Evolutionary conservation across 2,113 vertebrate genomes (phyloP), one percentile per base, ranked within the genome.

Genomic region (Phaetusa simplex): DNA sequence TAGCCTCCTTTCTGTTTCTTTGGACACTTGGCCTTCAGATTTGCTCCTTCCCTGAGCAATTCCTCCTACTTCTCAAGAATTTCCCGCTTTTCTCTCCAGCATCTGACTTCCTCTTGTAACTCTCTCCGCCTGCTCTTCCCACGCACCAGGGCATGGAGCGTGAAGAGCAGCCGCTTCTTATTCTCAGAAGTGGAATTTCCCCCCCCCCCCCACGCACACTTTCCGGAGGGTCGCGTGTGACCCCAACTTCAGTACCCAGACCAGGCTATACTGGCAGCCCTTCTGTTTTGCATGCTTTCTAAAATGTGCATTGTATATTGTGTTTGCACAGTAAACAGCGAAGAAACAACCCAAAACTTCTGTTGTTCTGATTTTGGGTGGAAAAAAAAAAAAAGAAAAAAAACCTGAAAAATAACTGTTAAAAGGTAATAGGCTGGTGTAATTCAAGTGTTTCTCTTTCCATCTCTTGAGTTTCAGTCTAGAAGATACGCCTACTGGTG

Each of bases 191-290:
- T 62, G 66, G 30, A 69, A 19, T 18, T 91, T 80, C 4, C 0
- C 2, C 0, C 5, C 3, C 4, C 21, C 21, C 45, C 45, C 45
- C 43, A 43, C 11, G 5, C 15, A 1, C 2, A 3, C 49, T 84
- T 96, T 77, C 17, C 24, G 47, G 42, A 47, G 72, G 26, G 11
- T 71, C 1, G 0, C 4, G 4, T 12, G 8, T 52, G 47, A 71
- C 47, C 49, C 17, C 52, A 65, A 16, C 22, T 66, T 93, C 74
- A 69, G 53, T 53, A 65, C 14, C 8, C 12, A 20, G 71, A 61
- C 38, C 40, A 86, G 66, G 10, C 56, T 64, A 3, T 38, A 9
- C 8, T 49, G 47, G 11, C 47, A 64, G 55, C 65, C n/a, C n/a
- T 93, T 72, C 58, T 55, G 9, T 13, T 94, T 71, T 62, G 14